Conservation (phyloP, 1,140 invertebrate species). For the Macrostomum lignano region DNA sequence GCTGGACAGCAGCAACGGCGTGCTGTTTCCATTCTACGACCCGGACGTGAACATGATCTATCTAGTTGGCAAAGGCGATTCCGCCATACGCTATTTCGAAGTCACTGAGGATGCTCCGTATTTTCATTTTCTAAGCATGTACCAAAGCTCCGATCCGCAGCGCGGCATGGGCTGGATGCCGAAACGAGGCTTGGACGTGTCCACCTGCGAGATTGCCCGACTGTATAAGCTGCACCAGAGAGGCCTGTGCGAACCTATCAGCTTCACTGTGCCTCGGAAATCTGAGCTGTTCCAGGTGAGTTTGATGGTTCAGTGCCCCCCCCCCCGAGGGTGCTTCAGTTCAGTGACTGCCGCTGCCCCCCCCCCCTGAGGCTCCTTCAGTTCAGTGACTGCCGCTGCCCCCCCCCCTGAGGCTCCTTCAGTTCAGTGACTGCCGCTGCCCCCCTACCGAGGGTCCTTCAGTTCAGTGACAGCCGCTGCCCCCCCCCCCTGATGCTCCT, state of each 20-base stretch:
- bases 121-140: conserved; percentile 19
- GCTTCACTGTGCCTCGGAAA: conserved; percentile 93
- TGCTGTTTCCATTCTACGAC: conserved; percentile 27
- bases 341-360: too few species aligned
- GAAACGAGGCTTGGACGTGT: conserved; percentile 25
- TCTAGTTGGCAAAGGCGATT: conserved; percentile 25
- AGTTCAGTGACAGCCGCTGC: too few species aligned
- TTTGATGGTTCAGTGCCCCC: too few species aligned
- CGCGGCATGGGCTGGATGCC: conserved; percentile 25
- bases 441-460: too few species aligned
- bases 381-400: too few species aligned
- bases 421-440: too few species aligned
- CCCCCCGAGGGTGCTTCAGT: too few species aligned
- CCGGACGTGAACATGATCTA: conserved; percentile 23
- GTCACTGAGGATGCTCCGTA: conserved; percentile 20
- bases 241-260: conserved; percentile 76
- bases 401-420: too few species aligned
- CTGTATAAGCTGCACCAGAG: conserved; percentile 91
- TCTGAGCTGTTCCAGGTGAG: conserved; percentile 90
- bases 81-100: conserved; percentile 25
- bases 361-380: too few species aligned
- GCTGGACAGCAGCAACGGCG: conserved; percentile 26
- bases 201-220: conserved; percentile 24
- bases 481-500: too few species aligned
- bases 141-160: conserved; percentile 17